phyloP scores from a whole-genome alignment of 1,140 invertebrate species.

The Lepidurus couesii region DNA sequence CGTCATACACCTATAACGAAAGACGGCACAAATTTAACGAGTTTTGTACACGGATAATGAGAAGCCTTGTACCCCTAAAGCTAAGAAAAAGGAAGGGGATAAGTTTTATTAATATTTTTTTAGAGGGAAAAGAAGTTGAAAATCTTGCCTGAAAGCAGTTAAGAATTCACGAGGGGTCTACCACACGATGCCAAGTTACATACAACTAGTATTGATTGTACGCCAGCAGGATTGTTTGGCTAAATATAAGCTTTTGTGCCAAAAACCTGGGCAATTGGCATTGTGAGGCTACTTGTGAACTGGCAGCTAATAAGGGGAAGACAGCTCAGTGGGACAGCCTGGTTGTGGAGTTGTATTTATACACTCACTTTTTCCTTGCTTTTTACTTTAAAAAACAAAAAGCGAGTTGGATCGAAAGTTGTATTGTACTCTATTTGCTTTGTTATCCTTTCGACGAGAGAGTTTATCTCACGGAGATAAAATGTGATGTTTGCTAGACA shows the following conservation, averaged over 20 bases:
- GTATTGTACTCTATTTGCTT: neutral
- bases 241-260: neutral
- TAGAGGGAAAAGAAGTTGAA: no score
- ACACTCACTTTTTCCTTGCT: neutral
- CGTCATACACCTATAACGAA: neutral
- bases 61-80: neutral
- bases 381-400: neutral
- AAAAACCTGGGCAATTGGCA: conserved; percentile 14
- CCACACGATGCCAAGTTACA: neutral
- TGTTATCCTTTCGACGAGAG: neutral
- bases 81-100: no score
- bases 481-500: neutral
- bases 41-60: neutral
- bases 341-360: neutral
- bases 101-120: no score
- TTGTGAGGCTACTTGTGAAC: neutral
- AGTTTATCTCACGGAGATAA: neutral
- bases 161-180: neutral
- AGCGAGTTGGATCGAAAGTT: neutral
- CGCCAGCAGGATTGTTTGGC: neutral
- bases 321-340: neutral
- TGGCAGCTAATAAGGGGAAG: neutral
- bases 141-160: no score
- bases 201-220: neutral
- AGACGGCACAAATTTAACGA: neutral